These are phyloP conservation scores for Murina feae DNA, from an alignment of 2,113 vertebrate species.

Conservation along the genomic window DNA sequence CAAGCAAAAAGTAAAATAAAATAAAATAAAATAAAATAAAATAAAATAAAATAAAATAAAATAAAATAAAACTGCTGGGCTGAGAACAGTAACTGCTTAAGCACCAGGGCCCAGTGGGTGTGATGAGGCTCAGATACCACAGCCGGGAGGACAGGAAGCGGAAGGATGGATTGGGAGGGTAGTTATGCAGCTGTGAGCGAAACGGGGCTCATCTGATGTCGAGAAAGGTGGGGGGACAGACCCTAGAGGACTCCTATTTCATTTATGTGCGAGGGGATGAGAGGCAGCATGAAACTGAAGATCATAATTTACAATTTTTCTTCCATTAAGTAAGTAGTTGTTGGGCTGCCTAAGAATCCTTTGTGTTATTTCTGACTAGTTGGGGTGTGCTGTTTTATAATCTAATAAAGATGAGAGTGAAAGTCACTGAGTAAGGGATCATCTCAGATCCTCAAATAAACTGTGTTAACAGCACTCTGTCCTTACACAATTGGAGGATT, in stretches of 20 bases:
- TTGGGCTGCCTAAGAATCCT: background rate
- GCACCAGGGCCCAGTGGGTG: background rate
- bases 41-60: background rate
- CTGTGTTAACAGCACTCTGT: background rate
- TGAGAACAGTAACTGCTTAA: background rate
- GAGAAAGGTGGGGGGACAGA: background rate
- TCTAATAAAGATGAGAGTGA: slow-evolving; percentile 1
- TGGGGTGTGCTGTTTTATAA: background rate
- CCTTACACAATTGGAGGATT: background rate
- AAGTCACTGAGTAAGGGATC: background rate
- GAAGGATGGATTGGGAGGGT: background rate
- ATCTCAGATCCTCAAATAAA: background rate
- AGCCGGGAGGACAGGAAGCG: background rate
- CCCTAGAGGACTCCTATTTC: background rate
- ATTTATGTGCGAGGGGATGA: background rate
- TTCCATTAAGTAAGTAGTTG: background rate
- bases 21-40: background rate
- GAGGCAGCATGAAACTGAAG: background rate
- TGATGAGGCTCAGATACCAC: background rate
- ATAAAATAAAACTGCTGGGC: background rate
- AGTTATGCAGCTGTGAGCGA: background rate
- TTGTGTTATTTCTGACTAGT: background rate
- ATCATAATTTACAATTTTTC: background rate
- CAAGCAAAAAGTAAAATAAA: background rate
- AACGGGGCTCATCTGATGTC: background rate